Base-by-base conservation (phyloP, 2,797 vertebrate genomes). In the Prunella strophiata region DNA sequence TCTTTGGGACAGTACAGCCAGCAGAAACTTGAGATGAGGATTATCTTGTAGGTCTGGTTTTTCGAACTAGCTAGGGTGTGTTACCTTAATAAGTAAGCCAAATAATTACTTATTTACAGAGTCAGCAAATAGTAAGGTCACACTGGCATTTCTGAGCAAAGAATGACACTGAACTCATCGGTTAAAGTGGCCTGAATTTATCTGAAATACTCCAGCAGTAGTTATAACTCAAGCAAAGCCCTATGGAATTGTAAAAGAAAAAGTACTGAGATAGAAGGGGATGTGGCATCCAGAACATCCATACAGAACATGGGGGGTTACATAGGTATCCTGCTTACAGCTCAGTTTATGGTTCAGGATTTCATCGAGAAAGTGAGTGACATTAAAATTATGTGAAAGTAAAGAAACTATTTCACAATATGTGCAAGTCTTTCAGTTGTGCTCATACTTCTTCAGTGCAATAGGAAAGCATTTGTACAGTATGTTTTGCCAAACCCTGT, bases 41-140 rank as follows among this genome's bases (percentile, higher is more conserved):
- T 97, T 97, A 97, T 98, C 98, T 98, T 96, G 98, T 97, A 98
- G 95, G 96, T 97, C 97, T 96, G 95, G 97, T 96, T 98, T 98
- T 98, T 97, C 98, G 48, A 97, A 97, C 96, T 94, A 95, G 88
- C 89, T 93, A 97, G 97, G 98, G 98, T 93, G 97, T 98, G 96
- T 97, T 96, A 84, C 96, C 96, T 97, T 98, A 98, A 98, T 97
- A 98, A 97, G 97, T 98, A 97, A 97, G 96, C 97, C 97, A 97
- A 97, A 98, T 97, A 98, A 98, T 98, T 97, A 98, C 80, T 96
- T 98, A 98, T 98, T 98, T 98, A 98, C 96, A 97, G 96, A 98
- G 97, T 97, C 97, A 96, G 97, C 97, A 97, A 97, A 96, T 94
- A 93, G 94, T 90, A 88, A 93, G 94, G 96, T 95, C 88, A 89